phyloP scores from a whole-genome alignment of 1,140 invertebrate species.

The Camponotus floridanus region DNA sequence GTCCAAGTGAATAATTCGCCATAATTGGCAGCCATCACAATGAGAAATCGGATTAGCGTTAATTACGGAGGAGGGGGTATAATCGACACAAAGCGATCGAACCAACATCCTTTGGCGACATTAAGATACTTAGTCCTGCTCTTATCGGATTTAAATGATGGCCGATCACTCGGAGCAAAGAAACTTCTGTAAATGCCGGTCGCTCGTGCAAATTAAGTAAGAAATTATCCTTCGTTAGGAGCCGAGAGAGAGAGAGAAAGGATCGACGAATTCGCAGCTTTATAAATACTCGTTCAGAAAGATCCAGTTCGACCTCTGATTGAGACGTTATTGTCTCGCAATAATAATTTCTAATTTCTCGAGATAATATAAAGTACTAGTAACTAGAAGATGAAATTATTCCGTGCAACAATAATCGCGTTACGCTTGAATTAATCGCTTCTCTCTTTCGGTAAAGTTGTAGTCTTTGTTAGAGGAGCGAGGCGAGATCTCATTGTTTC shows the following conservation, averaged over 20 bases:
- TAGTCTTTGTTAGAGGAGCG: conserved; percentile 5
- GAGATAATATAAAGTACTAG: neutral
- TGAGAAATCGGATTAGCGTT: conserved; percentile 39
- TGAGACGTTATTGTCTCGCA: neutral
- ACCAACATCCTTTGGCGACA: neutral
- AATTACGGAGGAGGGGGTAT: conserved; percentile 26
- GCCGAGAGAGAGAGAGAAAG: no score
- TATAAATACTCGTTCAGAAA: no score
- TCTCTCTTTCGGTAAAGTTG: neutral
- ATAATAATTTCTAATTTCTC: neutral
- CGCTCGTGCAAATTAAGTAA: no score
- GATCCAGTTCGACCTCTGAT: neutral
- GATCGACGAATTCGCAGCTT: no score
- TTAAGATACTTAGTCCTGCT: neutral
- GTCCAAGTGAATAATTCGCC: conserved; percentile 33
- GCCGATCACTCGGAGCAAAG: neutral
- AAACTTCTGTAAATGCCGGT: neutral
- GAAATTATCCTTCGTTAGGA: no score
- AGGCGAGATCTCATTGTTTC: conserved; percentile 52
- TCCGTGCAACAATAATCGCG: neutral
- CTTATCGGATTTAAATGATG: conserved; percentile 8
- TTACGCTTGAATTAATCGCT: neutral
- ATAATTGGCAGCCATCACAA: conserved; percentile 20
- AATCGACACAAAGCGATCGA: neutral
- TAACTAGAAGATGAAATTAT: neutral